phyloP scores from a whole-genome alignment of 2,888 invertebrate genomes.

The Apodemia mormo region DNA sequence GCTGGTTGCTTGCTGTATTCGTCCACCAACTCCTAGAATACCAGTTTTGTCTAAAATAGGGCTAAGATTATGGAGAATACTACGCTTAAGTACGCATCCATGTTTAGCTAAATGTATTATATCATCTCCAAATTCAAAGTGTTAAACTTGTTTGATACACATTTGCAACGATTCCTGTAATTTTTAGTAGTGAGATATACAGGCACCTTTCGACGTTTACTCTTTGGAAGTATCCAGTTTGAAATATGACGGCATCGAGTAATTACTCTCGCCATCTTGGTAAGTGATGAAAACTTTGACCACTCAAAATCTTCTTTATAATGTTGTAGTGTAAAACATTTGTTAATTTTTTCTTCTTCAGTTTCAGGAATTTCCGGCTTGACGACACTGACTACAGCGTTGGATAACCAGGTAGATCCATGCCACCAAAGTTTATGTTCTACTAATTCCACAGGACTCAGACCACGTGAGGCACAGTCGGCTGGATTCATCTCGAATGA shows the following conservation, averaged over 20 bases:
- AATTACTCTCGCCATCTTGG: not conserved
- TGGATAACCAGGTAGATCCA: constrained; percentile 20
- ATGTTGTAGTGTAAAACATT: not conserved
- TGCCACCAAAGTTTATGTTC: constrained; percentile 15
- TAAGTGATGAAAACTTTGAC: no score
- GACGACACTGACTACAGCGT: no score
- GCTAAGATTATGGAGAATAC: no score
- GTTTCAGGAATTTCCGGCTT: not conserved
- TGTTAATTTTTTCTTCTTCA: not conserved
- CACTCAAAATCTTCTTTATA: no score
- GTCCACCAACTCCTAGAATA: not conserved
- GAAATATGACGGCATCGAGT: not conserved
- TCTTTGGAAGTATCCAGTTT: no score
- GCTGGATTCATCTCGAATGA: constrained; percentile 39
- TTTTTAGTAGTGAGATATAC: not conserved
- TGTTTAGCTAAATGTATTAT: not conserved
- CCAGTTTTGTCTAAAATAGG: not conserved
- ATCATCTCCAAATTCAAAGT: not conserved
- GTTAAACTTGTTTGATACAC: constrained; percentile 3
- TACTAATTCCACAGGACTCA: not conserved
- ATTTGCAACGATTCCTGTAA: not conserved
- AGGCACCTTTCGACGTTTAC: not conserved
- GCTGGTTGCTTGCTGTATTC: not conserved
- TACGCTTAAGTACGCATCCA: no score
- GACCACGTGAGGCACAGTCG: constrained; percentile 29